Evolutionary conservation across 1,140 invertebrate genomes (phyloP), one percentile per base, ranked within the genome.

Genomic region (Drosophila ohnishii): DNA sequence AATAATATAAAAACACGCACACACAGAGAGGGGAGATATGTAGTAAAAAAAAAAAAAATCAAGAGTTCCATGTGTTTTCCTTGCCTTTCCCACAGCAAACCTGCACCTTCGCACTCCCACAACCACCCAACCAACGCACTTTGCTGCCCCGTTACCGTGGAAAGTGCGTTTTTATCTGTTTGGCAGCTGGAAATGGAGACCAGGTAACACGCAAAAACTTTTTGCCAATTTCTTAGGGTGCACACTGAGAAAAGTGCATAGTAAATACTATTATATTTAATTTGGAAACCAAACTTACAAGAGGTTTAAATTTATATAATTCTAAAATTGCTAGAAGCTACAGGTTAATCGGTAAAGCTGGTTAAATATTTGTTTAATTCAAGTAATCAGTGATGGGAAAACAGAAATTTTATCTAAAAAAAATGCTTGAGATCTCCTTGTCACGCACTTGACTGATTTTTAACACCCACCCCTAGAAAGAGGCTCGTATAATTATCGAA

Each of bases 151-250:
- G 47, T 58, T 39, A 35, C 48, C 61, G n/a, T 61, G 69, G 59
- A 82, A 82, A 86, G 83, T 83, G 83, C 75, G 82, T 87, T 86
- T 75, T 87, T 87, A 82, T 82, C 66, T 87, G 32, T 81, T 86
- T 83, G 80, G 60, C 73, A 88, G 76, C 64, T 83, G 77, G 66
- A 50, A 70, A 60, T 48, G 39, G 30, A 30, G 44, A 45, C n/a
- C 73, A 59, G 55, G 50, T 40, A 58, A 60, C 47, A 59, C 25
- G 45, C 28, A 53, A 42, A 75, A 44, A 44, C 44, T 75, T 75
- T 71, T 62, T 47, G 47, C 57, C 56, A 73, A 73, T 62, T 62
- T 73, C 57, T 61, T 73, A 62, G 56, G 19, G 10, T 13, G 19
- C 14, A 40, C 44, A 45, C 58, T 40, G 22, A 6, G 30, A 50